These are phyloP conservation scores for Lampris megalopsis DNA, from an alignment of 2,113 vertebrate species.

Conservation along the genomic window DNA sequence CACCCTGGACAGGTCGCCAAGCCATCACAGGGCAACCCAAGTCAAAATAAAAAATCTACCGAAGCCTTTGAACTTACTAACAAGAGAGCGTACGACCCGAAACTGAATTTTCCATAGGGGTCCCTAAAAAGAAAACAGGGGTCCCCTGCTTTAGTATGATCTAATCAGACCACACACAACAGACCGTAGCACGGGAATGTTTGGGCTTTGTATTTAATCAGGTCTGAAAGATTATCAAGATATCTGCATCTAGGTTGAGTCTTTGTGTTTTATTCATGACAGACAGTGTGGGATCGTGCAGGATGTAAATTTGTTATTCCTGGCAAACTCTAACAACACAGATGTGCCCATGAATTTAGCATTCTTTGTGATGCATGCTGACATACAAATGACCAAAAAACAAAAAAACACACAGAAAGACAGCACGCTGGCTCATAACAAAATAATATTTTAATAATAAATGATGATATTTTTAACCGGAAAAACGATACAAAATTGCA, in stretches of 20 bases:
- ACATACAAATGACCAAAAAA: slow-evolving; percentile 4
- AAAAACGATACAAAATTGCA: not conserved
- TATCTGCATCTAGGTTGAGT: slow-evolving; percentile 18
- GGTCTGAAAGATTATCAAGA: slow-evolving; percentile 16
- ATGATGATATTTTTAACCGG: not conserved
- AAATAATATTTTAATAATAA: not conserved
- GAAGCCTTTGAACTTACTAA: not conserved
- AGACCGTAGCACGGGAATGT: not conserved
- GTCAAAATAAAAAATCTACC: not conserved
- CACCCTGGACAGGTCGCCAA: too few species aligned
- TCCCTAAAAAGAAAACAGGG: not conserved
- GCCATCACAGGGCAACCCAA: not conserved
- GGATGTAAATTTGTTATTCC: slow-evolving; percentile 11
- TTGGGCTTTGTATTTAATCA: slow-evolving; percentile 13
- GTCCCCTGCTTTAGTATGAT: not conserved
- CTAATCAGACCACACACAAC: not conserved
- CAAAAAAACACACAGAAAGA: not conserved
- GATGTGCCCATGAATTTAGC: slow-evolving; percentile 25
- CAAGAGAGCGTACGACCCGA: too few species aligned
- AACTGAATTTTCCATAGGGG: not conserved
- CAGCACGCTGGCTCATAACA: not conserved
- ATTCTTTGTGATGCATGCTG: slow-evolving; percentile 27
- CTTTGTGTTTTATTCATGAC: slow-evolving; percentile 36
- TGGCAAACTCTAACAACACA: not conserved
- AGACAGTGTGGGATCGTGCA: not conserved